Percentiles rank a stretch among this genome's conserved stretches.
Conservation (phyloP, 2,888 invertebrate genomes). For the Venusia cambrica region DNA sequence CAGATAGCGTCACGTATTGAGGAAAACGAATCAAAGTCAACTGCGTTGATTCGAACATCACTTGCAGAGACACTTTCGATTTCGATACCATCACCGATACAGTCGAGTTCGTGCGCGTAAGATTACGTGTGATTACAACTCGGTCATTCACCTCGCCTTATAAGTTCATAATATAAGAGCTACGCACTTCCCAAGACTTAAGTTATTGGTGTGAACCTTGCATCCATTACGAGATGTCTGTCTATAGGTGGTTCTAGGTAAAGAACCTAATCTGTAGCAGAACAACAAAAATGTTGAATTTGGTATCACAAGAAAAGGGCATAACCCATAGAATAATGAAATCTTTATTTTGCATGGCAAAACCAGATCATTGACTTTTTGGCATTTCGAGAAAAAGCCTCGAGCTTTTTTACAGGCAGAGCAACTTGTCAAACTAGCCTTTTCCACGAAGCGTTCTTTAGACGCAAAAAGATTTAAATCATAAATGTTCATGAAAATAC, state of each 20-base stretch:
- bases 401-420: conserved; percentile 7
- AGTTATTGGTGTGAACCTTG: conserved; percentile 20
- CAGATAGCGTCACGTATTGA: conserved; percentile 23
- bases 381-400: conserved; percentile 3
- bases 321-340: too few species aligned
- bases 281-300: too few species aligned
- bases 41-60: conserved; percentile 23
- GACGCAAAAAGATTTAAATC: too few species aligned
- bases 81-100: conserved; percentile 58
- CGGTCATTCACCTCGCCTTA: conserved; percentile 54
- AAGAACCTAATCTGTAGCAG: too few species aligned
- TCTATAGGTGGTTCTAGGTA: too few species aligned
- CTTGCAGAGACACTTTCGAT: conserved; percentile 61
- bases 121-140: conserved; percentile 64
- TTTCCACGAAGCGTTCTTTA: too few species aligned
- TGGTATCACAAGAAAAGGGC: too few species aligned
- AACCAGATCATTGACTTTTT: too few species aligned
- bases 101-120: conserved; percentile 57
- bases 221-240: conserved; percentile 9
- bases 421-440: conserved; percentile 3
- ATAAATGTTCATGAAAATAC: conserved; percentile 1
- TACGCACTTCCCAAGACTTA: conserved; percentile 28
- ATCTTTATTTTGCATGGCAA: too few species aligned
- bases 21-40: conserved; percentile 25
- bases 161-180: conserved; percentile 17